Conservation (phyloP, 2,113 vertebrate genomes). For the Ptilonorhynchus violaceus region DNA sequence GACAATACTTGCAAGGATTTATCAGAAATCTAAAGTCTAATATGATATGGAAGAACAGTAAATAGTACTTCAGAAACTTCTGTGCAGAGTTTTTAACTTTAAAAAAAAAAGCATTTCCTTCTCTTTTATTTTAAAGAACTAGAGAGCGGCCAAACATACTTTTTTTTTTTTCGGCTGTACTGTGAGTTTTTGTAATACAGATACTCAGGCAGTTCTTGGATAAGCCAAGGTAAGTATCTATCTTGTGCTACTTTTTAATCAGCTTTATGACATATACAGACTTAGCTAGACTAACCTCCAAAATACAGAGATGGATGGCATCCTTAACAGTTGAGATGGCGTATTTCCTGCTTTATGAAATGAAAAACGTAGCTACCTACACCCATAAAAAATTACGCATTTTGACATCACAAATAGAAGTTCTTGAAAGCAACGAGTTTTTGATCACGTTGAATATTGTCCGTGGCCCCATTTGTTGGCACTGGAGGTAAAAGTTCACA, state of each 20-base stretch:
- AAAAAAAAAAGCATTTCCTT: not conserved
- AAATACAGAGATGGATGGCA: not conserved
- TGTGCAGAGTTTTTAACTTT: not conserved
- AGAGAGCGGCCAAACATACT: not conserved
- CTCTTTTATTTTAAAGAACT: not conserved
- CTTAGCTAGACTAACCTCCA: not conserved
- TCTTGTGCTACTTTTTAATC: not conserved
- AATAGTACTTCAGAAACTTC: not conserved
- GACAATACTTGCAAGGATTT: not conserved
- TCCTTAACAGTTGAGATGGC: not conserved
- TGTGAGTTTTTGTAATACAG: not conserved
- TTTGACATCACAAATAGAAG: not conserved
- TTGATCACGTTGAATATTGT: not conserved
- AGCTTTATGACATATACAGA: not conserved
- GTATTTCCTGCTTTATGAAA: not conserved
- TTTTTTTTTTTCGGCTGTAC: not conserved
- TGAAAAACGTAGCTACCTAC: not conserved
- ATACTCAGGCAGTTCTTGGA: not conserved
- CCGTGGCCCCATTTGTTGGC: not conserved
- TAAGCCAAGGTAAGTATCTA: not conserved
- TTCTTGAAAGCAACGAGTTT: not conserved
- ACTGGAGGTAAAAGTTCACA: not conserved
- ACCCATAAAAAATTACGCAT: not conserved
- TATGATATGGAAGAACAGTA: not conserved
- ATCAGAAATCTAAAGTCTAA: not conserved